Evolutionary conservation across 2,113 vertebrate species (phyloP).

Genomic region (Thunnus maccoyii): DNA sequence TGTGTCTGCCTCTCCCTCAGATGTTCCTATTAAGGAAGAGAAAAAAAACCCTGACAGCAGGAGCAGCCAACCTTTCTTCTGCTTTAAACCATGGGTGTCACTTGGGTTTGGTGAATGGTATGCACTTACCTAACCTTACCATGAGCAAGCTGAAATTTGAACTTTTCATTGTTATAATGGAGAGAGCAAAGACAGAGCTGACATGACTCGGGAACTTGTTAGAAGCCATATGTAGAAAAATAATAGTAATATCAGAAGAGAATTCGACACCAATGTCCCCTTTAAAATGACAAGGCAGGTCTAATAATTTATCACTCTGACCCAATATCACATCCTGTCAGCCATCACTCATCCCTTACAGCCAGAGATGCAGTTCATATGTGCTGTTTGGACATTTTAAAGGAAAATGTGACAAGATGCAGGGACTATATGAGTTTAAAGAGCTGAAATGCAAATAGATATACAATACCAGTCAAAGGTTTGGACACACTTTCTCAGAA

Average conservation of each 20-base stretch:
- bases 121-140: slow-evolving; percentile 22
- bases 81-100: slow-evolving; percentile 58
- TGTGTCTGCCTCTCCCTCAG: slow-evolving; percentile 32
- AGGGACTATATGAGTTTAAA: neutral
- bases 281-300: slow-evolving; percentile 36
- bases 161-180: slow-evolving; percentile 36
- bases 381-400: neutral
- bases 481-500: too few species aligned
- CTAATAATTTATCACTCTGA: slow-evolving; percentile 45
- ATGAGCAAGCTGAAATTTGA: slow-evolving; percentile 9
- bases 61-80: slow-evolving; percentile 43
- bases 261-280: neutral
- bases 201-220: slow-evolving; percentile 16
- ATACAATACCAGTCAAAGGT: too few species aligned
- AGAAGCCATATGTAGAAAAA: slow-evolving; percentile 4
- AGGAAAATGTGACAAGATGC: slow-evolving; percentile 3
- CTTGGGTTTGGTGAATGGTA: slow-evolving; percentile 12
- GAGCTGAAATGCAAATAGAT: too few species aligned
- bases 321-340: slow-evolving; percentile 31
- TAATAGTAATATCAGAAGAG: neutral
- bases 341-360: slow-evolving; percentile 34
- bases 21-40: slow-evolving; percentile 66
- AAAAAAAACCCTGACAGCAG: slow-evolving; percentile 45
- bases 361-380: neutral
- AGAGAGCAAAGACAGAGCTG: neutral